Evolutionary conservation across 2,797 vertebrate genomes (phyloP).

Genomic region (Ambastaia sidthimunki): DNA sequence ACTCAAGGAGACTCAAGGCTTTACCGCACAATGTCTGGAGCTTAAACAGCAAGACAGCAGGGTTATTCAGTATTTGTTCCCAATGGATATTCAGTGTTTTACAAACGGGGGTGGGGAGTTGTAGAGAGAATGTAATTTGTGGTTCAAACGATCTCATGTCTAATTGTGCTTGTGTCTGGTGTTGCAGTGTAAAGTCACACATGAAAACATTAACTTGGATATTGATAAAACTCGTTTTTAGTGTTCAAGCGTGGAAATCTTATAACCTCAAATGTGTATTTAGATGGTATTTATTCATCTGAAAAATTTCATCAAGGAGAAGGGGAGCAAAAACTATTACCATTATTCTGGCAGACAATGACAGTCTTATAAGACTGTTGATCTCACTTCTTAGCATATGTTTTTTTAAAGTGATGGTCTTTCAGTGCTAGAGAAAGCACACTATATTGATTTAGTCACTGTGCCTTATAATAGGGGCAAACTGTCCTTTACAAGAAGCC

Average conservation of each 20-base stretch:
- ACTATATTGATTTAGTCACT: conserved; percentile 71
- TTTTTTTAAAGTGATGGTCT: conserved; percentile 45
- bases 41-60: conserved; percentile 60
- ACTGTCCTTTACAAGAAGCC: conserved; percentile 56
- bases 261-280: conserved; percentile 63
- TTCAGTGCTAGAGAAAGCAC: conserved; percentile 58
- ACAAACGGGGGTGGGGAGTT: conserved; percentile 38
- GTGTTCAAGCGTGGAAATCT: conserved; percentile 63
- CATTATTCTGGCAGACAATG: conserved; percentile 47
- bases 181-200: conserved; percentile 78
- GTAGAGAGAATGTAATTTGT: conserved; percentile 51
- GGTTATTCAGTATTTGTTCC: conserved; percentile 55
- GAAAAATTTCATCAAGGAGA: conserved; percentile 36
- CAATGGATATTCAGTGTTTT: conserved; percentile 53
- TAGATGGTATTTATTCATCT: conserved; percentile 54
- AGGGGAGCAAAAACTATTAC: conserved; percentile 19
- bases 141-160: conserved; percentile 74
- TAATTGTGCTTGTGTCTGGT: conserved; percentile 77
- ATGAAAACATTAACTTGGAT: conserved; percentile 63
- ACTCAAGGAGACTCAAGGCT: conserved; percentile 55
- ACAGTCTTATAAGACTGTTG: conserved; percentile 54
- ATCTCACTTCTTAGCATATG: conserved; percentile 41
- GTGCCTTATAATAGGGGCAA: conserved; percentile 79
- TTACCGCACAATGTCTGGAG: conserved; percentile 71
- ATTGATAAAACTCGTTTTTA: conserved; percentile 56